Conservation (phyloP, 2,113 vertebrate genomes). For the Amblyopsis rosae region DNA sequence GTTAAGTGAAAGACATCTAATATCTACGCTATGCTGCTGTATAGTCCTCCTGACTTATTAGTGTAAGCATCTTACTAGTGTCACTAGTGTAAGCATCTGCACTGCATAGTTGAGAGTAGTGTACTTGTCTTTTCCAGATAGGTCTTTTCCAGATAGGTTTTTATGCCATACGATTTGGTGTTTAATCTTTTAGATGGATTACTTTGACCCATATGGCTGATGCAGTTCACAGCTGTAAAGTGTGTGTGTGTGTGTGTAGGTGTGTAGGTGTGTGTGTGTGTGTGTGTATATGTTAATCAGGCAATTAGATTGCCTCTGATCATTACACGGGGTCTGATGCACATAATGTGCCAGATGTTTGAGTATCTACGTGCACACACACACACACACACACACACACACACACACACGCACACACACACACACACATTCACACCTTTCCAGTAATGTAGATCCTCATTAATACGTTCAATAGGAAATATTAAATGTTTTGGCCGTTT, state of each 20-base stretch:
- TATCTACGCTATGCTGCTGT: background rate
- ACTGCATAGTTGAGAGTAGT: background rate
- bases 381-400: conserved; percentile 17
- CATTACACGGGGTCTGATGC: conserved; percentile 40
- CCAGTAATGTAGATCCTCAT: too few species aligned
- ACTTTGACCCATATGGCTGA: conserved; percentile 42
- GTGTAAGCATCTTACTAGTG: background rate
- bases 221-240: conserved; percentile 50
- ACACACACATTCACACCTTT: too few species aligned
- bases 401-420: background rate
- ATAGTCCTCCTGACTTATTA: too few species aligned
- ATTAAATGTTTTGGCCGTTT: background rate
- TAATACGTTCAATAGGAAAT: background rate
- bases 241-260: conserved; percentile 13
- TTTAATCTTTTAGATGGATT: conserved; percentile 56
- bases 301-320: conserved; percentile 51
- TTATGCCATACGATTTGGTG: conserved; percentile 32
- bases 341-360: conserved; percentile 28
- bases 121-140: conserved; percentile 9
- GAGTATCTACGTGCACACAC: background rate
- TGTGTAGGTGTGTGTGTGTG: too few species aligned
- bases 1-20: background rate
- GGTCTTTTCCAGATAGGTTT: conserved; percentile 23
- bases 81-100: background rate
- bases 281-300: conserved; percentile 14